Percentiles rank a stretch among this genome's conserved stretches.
These are phyloP conservation scores for Leptopilina clavipes DNA, from an alignment of 1,140 invertebrate genomes.

Conservation along the genomic window DNA sequence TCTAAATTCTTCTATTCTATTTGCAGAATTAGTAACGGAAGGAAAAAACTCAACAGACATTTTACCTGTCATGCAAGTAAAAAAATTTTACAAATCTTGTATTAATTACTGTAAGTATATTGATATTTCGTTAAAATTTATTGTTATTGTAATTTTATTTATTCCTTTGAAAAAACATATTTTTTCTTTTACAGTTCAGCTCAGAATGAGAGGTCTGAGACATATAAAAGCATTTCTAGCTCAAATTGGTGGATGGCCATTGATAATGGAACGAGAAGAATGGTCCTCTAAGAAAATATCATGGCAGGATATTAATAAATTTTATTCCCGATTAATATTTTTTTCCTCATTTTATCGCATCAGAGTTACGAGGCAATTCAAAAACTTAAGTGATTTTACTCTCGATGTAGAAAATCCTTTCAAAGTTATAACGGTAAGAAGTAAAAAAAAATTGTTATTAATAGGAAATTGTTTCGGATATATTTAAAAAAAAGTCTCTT, in stretches of 20 bases:
- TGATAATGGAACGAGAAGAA: constrained; percentile 15
- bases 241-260: background rate
- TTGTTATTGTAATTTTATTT: background rate
- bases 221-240: background rate
- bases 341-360: background rate
- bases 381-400: background rate
- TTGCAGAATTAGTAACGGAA: background rate
- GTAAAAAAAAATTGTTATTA: no score
- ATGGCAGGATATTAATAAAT: background rate
- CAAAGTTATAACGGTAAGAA: no score
- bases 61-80: background rate
- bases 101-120: background rate
- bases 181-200: background rate
- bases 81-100: constrained; percentile 4
- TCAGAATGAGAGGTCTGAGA: background rate
- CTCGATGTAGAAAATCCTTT: background rate
- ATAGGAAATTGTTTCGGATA: no score
- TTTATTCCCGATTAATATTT: background rate
- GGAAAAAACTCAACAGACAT: background rate
- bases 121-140: background rate
- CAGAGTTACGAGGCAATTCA: background rate
- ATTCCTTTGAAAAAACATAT: background rate
- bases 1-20: background rate
- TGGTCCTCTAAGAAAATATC: background rate
- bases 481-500: no score